A percentile compares a stretch with the other conserved stretches of the same genome.
Conservation (phyloP, 2,888 invertebrate genomes). For the Dorcus hopei region DNA sequence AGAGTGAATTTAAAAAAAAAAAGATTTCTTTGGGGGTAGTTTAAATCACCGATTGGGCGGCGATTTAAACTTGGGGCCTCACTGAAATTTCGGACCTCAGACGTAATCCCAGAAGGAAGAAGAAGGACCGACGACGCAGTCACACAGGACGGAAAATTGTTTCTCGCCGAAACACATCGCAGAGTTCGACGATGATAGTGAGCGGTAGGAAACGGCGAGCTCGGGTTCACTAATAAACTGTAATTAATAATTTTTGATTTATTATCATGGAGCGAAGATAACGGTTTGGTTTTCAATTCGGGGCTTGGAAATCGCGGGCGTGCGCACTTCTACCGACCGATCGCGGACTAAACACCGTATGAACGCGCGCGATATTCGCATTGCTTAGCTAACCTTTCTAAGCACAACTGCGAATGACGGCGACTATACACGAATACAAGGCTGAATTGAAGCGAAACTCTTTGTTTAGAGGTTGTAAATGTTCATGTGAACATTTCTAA, state of each 20-base stretch:
- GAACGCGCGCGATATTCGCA: slow-evolving; percentile 32
- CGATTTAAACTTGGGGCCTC: no score
- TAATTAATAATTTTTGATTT: slow-evolving; percentile 1
- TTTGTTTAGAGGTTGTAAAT: slow-evolving; percentile 37
- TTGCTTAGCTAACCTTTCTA: slow-evolving; percentile 44
- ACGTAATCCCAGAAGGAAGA: no score
- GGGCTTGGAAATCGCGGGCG: slow-evolving; percentile 17
- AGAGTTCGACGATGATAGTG: not conserved
- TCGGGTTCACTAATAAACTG: not conserved
- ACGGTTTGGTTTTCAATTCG: not conserved
- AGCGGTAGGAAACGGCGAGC: not conserved
- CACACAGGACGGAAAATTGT: not conserved
- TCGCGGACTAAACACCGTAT: slow-evolving; percentile 24
- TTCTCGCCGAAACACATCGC: not conserved
- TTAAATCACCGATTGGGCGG: no score
- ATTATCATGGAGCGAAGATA: not conserved
- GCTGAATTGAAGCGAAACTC: slow-evolving; percentile 37
- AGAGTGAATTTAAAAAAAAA: no score
- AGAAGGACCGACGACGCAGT: no score
- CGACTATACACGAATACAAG: slow-evolving; percentile 42
- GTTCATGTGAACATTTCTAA: slow-evolving; percentile 34
- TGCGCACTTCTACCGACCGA: slow-evolving; percentile 12
- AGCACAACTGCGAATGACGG: slow-evolving; percentile 35
- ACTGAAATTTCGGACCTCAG: no score
- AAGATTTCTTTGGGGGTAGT: no score